Evolutionary conservation across 1,140 invertebrate genomes (phyloP).

Genomic region (Ruditapes philippinarum): DNA sequence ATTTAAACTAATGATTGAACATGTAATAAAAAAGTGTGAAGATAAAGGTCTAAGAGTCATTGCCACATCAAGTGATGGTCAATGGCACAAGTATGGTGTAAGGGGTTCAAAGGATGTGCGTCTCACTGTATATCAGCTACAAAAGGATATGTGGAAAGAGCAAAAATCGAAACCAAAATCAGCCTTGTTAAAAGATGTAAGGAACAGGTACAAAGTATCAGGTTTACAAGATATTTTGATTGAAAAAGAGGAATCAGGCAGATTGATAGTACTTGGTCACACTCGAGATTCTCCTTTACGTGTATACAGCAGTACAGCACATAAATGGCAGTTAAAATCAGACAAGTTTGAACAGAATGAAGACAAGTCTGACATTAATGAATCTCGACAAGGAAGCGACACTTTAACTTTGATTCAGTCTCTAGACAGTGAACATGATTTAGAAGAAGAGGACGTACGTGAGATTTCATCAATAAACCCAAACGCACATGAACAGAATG

Average conservation of each 20-base stretch:
- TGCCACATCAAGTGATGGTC: neutral
- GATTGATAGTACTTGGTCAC: slow-evolving; percentile 5
- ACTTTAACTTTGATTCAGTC: neutral
- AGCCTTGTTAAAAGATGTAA: slow-evolving; percentile 13
- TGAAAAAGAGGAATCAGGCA: neutral
- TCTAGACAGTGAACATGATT: neutral
- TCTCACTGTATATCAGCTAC: slow-evolving; percentile 10
- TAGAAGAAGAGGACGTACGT: neutral
- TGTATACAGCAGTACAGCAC: neutral
- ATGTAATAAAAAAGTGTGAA: slow-evolving; percentile 27
- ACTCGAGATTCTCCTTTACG: neutral
- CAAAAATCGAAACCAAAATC: neutral
- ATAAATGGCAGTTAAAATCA: neutral
- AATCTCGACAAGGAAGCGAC: neutral
- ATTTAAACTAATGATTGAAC: neutral
- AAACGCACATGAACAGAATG: neutral
- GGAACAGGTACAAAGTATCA: neutral
- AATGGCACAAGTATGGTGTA: slow-evolving; percentile 29
- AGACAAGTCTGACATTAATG: neutral
- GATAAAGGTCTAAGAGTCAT: neutral
- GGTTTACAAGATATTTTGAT: neutral
- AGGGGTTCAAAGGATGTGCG: neutral
- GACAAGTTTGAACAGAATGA: neutral
- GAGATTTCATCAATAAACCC: neutral
- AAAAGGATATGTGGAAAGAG: neutral